Base-by-base conservation (phyloP, 2,888 invertebrate species). In the Thereva unica region DNA sequence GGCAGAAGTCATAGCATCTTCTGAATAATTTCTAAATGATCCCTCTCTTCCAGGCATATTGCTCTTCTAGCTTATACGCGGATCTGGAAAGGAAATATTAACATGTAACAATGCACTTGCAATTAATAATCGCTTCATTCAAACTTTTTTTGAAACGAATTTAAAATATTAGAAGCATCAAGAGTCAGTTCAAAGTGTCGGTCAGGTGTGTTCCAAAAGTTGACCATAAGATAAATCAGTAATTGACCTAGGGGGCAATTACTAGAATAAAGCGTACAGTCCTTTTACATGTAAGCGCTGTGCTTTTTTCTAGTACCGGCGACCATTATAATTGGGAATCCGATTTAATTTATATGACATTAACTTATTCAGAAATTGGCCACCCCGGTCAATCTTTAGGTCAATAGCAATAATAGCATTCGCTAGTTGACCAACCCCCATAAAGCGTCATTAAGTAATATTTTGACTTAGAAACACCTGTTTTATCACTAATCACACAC, bases 111-210 rank as follows among this genome's bases (percentile, higher is more conserved):
- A 45, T 45, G 10, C 45, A 45, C 45, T 45, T 45, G 45, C 45
- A 45, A 45, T 7, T 45, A n/a, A 45, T n/a, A 45, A 7, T 45
- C 45, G 45, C 45, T 45, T 45, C 45, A 45, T 45, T 45, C 5
- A 45, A 45, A 45, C n/a, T n/a, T 45, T 45, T 45, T 45, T 45
- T 45, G 45, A 45, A 45, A 45, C 9, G 45, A 45, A 45, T 45
- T 45, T 45, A 45, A n/a, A 45, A 45, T 45, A 45, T 45, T 45
- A n/a, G 45, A 45, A 45, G 45, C 3, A 45, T 45, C n/a, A n/a
- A n/a, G n/a, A n/a, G n/a, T n/a, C n/a, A n/a, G n/a, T n/a, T n/a
- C n/a, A n/a, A n/a, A n/a, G n/a, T n/a, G n/a, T n/a, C n/a, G n/a
- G n/a, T n/a, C n/a, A n/a, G n/a, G n/a, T n/a, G n/a, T n/a, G n/a